These are phyloP conservation scores for Saccostrea cuccullata DNA, from an alignment of 1,140 invertebrate species.

Conservation along the genomic window DNA sequence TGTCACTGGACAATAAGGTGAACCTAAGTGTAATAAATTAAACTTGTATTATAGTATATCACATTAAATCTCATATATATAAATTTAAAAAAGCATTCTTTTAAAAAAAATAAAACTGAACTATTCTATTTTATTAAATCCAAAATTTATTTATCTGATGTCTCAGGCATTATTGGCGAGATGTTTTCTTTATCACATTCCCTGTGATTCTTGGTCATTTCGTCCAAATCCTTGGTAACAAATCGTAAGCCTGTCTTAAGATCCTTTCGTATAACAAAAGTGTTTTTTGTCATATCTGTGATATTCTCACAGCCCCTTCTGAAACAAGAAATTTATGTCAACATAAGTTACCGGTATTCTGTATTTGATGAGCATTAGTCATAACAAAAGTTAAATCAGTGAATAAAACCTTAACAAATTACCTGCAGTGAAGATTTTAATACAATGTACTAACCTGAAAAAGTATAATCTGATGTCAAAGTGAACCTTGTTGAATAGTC, in stretches of 20 bases:
- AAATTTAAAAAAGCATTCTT: too few species aligned
- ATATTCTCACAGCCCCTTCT: constrained; percentile 52
- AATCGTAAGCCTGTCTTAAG: constrained; percentile 30
- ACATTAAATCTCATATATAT: neutral
- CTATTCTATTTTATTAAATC: neutral
- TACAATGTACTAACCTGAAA: too few species aligned
- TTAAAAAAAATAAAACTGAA: constrained; percentile 4
- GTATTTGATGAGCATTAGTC: too few species aligned
- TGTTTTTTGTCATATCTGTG: constrained; percentile 40
- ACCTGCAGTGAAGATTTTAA: neutral
- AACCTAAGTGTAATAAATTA: neutral
- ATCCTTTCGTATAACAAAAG: constrained; percentile 33
- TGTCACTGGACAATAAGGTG: constrained; percentile 16
- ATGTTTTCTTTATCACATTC: constrained; percentile 41
- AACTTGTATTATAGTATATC: too few species aligned
- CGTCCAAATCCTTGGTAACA: constrained; percentile 37
- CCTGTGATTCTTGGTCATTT: constrained; percentile 43
- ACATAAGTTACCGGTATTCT: neutral
- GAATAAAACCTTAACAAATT: neutral
- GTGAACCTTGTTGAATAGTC: too few species aligned
- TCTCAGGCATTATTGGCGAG: constrained; percentile 38
- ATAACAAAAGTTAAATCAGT: neutral
- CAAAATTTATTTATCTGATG: neutral
- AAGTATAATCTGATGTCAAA: too few species aligned
- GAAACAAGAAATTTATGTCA: constrained; percentile 27